Conservation (phyloP, 1,140 invertebrate species). For the Ditylenchus dipsaci region DNA sequence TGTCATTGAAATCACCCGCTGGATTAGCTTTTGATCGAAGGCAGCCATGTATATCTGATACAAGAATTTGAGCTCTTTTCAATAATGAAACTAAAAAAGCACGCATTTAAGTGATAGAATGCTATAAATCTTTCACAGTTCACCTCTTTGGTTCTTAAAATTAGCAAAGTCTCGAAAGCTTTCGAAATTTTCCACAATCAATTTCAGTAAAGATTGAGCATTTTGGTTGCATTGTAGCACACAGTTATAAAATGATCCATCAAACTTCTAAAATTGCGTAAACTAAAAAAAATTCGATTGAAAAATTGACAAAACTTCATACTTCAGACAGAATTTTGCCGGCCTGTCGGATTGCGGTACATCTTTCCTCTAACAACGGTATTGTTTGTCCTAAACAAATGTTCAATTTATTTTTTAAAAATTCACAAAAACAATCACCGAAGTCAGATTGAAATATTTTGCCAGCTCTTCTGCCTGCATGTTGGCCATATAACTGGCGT, state of each 20-base stretch:
- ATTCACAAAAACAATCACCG: constrained; percentile 39
- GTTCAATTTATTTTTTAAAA: constrained; percentile 1
- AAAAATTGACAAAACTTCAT: not conserved
- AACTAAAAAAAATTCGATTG: no score
- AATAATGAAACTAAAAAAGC: constrained; percentile 72
- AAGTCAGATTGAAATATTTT: constrained; percentile 71
- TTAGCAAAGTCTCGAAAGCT: constrained; percentile 77
- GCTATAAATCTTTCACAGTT: no score
- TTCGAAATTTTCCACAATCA: constrained; percentile 76
- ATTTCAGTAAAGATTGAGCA: constrained; percentile 70
- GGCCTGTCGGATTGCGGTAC: constrained; percentile 74
- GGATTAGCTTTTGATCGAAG: constrained; percentile 68
- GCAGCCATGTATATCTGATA: constrained; percentile 85
- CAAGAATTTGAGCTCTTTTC: constrained; percentile 87
- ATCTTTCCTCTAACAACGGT: constrained; percentile 65
- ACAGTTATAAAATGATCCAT: constrained; percentile 77
- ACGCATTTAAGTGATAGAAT: not conserved
- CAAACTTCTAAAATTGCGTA: constrained; percentile 69
- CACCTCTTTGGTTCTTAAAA: constrained; percentile 64
- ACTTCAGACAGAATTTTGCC: constrained; percentile 64
- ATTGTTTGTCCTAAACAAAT: constrained; percentile 29
- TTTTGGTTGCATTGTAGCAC: constrained; percentile 70
- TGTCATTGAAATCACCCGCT: constrained; percentile 76
- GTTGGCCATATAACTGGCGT: constrained; percentile 73
- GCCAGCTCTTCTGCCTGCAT: constrained; percentile 67